Evolutionary conservation across 2,113 vertebrate species (phyloP).

Genomic region (Hypocryptadius cinnamomeus): DNA sequence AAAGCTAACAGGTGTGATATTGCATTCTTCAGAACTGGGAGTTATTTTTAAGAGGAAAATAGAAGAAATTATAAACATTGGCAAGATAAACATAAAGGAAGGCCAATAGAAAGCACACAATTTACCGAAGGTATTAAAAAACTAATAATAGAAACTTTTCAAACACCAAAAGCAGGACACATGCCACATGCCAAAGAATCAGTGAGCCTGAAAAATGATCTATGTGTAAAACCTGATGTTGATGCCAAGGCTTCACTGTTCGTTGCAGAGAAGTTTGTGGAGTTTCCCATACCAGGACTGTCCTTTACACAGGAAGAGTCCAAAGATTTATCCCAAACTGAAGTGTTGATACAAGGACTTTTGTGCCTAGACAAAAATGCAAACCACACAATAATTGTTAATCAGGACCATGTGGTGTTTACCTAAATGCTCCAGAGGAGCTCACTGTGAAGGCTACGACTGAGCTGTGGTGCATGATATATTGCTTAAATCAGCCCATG

Average conservation of each 20-base stretch:
- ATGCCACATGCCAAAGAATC: background rate
- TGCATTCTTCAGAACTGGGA: background rate
- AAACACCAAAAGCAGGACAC: background rate
- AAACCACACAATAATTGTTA: constrained; percentile 10
- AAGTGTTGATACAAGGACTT: constrained; percentile 40
- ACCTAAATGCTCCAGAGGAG: constrained; percentile 9
- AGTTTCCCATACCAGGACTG: background rate
- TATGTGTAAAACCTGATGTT: background rate
- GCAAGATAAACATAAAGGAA: background rate
- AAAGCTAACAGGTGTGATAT: background rate
- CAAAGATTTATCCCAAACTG: background rate
- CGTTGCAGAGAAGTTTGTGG: background rate
- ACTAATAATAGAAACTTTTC: background rate
- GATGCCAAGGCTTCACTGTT: background rate
- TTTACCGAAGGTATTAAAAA: constrained; percentile 3
- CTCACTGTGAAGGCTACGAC: background rate
- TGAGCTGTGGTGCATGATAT: background rate
- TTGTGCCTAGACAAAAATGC: constrained; percentile 8
- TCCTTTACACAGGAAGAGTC: background rate
- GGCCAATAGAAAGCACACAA: background rate
- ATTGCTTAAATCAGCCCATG: background rate
- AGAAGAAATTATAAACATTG: background rate
- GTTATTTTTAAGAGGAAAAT: background rate
- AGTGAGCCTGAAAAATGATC: background rate
- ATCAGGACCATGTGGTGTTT: constrained; percentile 32